Evolutionary conservation across 2,797 vertebrate species (phyloP).

Genomic region (Pantherophis alleghaniensis): DNA sequence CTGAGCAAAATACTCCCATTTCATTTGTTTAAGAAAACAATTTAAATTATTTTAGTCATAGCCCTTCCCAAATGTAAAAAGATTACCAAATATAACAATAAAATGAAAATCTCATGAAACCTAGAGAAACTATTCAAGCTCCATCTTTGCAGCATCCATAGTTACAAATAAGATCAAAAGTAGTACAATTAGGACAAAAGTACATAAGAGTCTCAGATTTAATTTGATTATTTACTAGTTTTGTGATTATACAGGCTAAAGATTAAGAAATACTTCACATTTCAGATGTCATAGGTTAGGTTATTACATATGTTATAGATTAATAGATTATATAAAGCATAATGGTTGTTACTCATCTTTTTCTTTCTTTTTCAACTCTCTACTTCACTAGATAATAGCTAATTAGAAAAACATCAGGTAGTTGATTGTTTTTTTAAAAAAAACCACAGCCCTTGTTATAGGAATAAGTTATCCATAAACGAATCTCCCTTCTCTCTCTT

Average conservation of each 20-base stretch:
- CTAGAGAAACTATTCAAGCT: conserved; percentile 21
- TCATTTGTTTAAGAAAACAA: conserved; percentile 39
- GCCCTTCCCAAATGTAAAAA: conserved; percentile 9
- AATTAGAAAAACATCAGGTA: not conserved
- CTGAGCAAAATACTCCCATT: conserved; percentile 5
- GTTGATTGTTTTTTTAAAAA: not conserved
- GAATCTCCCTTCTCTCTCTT: conserved; percentile 36
- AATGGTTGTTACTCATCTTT: not conserved
- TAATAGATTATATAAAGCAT: not conserved
- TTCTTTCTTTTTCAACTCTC: conserved; percentile 26
- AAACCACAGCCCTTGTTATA: not conserved
- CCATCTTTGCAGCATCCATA: conserved; percentile 20
- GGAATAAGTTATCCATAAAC: conserved; percentile 1
- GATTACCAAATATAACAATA: conserved; percentile 40
- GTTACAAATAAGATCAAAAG: conserved; percentile 9
- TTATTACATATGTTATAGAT: not conserved
- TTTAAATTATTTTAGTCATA: conserved; percentile 48
- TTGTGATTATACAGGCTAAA: conserved; percentile 19
- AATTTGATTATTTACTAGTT: conserved; percentile 45
- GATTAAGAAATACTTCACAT: conserved; percentile 36
- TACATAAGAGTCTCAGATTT: conserved; percentile 12
- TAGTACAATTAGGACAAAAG: conserved; percentile 14
- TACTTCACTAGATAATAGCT: not conserved
- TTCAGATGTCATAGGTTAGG: conserved; percentile 10
- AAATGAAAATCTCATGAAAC: not conserved